Conservation (phyloP, 2,888 invertebrate genomes). For the Sinodicranocentrus sp. region DNA sequence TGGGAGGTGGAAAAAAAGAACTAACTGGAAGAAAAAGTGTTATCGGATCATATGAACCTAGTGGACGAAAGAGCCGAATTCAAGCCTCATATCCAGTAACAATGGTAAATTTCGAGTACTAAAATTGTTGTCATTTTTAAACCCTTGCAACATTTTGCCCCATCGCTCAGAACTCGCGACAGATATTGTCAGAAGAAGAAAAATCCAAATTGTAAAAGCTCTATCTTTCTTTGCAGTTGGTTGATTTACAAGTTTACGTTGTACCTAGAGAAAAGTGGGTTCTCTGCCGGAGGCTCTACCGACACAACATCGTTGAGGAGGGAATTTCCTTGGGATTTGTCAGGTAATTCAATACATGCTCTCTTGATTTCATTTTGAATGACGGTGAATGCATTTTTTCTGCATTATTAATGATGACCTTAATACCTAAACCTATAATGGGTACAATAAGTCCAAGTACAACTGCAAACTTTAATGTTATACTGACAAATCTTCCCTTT, state of each 20-base stretch:
- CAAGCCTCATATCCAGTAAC: slow-evolving; percentile 76
- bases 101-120: slow-evolving; percentile 71
- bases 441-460: background rate
- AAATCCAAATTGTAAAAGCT: background rate
- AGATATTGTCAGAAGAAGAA: too few species aligned
- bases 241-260: slow-evolving; percentile 80
- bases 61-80: slow-evolving; percentile 75
- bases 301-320: slow-evolving; percentile 79
- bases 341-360: slow-evolving; percentile 77
- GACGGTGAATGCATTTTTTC: background rate
- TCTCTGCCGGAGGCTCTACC: slow-evolving; percentile 79
- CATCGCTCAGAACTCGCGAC: too few species aligned
- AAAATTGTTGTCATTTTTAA: background rate
- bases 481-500: too few species aligned
- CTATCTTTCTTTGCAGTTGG: slow-evolving; percentile 78
- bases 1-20: slow-evolving; percentile 75
- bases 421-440: background rate
- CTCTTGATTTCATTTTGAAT: background rate
- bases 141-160: too few species aligned
- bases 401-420: slow-evolving; percentile 10
- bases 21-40: slow-evolving; percentile 76
- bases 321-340: slow-evolving; percentile 80
- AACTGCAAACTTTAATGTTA: background rate
- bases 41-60: slow-evolving; percentile 72
- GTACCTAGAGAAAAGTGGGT: slow-evolving; percentile 80